Percentiles rank a stretch among this genome's conserved stretches.
Evolutionary conservation across 2,113 vertebrate species (phyloP).

Genomic region (Madoqua kirkii): DNA sequence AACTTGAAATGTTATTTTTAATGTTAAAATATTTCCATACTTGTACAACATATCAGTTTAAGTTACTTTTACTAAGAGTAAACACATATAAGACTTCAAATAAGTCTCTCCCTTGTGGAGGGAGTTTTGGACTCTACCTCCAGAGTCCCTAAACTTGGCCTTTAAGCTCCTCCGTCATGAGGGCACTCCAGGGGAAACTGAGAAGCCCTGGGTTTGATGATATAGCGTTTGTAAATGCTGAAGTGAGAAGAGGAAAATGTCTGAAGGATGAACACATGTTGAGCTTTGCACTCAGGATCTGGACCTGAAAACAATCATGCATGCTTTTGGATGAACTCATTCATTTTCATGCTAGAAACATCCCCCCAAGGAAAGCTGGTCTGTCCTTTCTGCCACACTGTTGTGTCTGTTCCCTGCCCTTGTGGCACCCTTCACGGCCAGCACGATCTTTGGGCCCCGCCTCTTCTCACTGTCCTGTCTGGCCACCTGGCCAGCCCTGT

Average conservation of each 20-base stretch:
- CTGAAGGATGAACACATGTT: not conserved
- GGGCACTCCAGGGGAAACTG: fast-evolving
- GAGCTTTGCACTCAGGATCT: not conserved
- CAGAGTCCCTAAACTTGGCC: not conserved
- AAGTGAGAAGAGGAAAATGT: not conserved
- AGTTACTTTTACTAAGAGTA: not conserved
- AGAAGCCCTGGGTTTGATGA: not conserved
- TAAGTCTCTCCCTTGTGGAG: not conserved
- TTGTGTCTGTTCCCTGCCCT: not conserved
- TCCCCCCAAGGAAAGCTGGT: not conserved
- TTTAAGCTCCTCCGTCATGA: not conserved
- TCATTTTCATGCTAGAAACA: not conserved
- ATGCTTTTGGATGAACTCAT: not conserved
- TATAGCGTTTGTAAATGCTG: not conserved
- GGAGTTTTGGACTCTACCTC: not conserved
- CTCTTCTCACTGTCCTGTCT: not conserved
- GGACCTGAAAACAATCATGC: not conserved
- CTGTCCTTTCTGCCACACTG: not conserved
- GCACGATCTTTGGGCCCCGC: not conserved
- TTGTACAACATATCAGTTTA: not conserved
- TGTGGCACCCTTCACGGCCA: not conserved
- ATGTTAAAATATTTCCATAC: not conserved
- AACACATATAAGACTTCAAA: not conserved
- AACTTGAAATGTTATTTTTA: not conserved
- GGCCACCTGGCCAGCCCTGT: not conserved